Evolutionary conservation across 2,797 vertebrate genomes (phyloP), one percentile per base, ranked within the genome.

Genomic region (Pangasius macronema): DNA sequence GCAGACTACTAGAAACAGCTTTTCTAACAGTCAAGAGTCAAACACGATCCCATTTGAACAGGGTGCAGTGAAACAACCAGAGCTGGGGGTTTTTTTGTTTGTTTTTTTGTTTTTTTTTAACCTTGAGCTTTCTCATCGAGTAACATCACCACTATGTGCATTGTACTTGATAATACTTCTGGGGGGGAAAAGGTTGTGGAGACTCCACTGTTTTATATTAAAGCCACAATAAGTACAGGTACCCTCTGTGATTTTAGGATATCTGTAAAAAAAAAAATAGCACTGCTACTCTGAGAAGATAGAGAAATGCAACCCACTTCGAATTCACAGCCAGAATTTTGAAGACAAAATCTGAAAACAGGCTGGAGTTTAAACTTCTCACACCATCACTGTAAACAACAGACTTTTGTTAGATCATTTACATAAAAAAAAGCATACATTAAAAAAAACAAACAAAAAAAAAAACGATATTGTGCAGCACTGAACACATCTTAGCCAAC

Each of bases 301-400:
- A 27, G 1, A 55, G 11, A 57, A 22, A 53, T 55, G 9, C 2
- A 36, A 57, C 51, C 76, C 20, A 24, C 4, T 36, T 24, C 14
- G 33, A 59, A 39, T 39, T 39, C 33, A 49, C n/a, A 53, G 49
- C 3, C 49, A 55, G 14, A 18, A 76, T 51, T 30, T 18, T 81
- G 10, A 81, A 42, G 27, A 46, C 10, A 57, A 80, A 80, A 39
- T 49, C n/a, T 53, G 0, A 22, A 55, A 49, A 7, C 72, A 75
- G 10, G 30, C 11, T 70, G 6, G 22, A 33, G 20, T 59, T 61
- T 42, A 61, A 81, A 49, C 39, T 20, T 82, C 27, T 27, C 39
- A 82, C 39, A 67, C 7, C 13, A 20, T 46, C 16, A 49, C 1
- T 67, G 81, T 82, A 82, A 67, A 82, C 80, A 65, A n/a, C 80